Conservation (phyloP, 2,888 invertebrate species). For the Netelia melanura region DNA sequence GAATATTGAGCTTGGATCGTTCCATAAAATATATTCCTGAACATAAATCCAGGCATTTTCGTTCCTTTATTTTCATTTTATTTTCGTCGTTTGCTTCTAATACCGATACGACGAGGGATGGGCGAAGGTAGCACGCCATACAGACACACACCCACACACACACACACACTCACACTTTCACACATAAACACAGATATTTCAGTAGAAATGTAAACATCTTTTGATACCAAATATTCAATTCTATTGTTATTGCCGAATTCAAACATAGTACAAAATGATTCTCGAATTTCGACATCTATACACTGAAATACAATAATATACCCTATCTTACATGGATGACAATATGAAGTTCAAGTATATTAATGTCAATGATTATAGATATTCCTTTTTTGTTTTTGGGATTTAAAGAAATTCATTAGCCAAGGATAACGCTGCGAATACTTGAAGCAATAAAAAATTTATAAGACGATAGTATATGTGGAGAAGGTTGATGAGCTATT, state of each 20-base stretch:
- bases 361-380: slow-evolving; percentile 56
- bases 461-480: slow-evolving; percentile 3
- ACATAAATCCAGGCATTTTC: neutral
- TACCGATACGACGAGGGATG: slow-evolving; percentile 35
- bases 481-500: slow-evolving; percentile 7
- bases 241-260: slow-evolving; percentile 62
- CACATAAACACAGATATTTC: slow-evolving; percentile 24
- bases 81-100: slow-evolving; percentile 22
- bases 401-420: slow-evolving; percentile 58
- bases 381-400: slow-evolving; percentile 18
- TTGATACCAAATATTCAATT: slow-evolving; percentile 64
- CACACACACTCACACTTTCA: neutral
- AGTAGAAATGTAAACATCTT: neutral
- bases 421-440: slow-evolving; percentile 55
- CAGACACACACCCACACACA: neutral
- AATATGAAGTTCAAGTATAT: slow-evolving; percentile 67
- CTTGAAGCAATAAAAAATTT: slow-evolving; percentile 39
- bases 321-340: slow-evolving; percentile 62
- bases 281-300: slow-evolving; percentile 61
- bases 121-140: slow-evolving; percentile 24
- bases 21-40: slow-evolving; percentile 2
- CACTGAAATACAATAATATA: slow-evolving; percentile 64
- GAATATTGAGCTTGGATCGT: neutral
- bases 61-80: slow-evolving; percentile 8
- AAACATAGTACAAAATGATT: slow-evolving; percentile 66